phyloP scores from a whole-genome alignment of 1,140 invertebrate genomes.

The Cydia amplana region DNA sequence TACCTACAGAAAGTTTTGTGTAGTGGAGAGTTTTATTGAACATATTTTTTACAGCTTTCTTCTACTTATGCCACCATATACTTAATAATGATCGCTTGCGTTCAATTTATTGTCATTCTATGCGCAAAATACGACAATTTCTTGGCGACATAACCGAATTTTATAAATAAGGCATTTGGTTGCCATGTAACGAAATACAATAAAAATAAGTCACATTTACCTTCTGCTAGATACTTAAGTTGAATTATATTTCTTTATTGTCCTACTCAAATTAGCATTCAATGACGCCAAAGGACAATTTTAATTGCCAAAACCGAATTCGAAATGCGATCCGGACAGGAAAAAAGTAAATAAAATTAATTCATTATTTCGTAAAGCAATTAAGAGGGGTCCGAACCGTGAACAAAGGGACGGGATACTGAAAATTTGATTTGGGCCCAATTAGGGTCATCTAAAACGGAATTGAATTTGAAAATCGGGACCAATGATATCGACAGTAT shows the following conservation, averaged over 20 bases:
- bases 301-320: constrained; percentile 23
- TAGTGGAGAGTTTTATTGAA: too few relatives aligned
- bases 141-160: too few relatives aligned
- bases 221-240: background rate
- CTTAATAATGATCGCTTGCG: too few relatives aligned
- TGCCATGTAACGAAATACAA: too few relatives aligned
- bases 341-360: constrained; percentile 55
- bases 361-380: constrained; percentile 69
- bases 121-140: too few relatives aligned
- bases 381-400: constrained; percentile 55
- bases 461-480: constrained; percentile 45
- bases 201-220: too few relatives aligned
- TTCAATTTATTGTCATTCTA: too few relatives aligned
- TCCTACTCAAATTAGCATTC: background rate
- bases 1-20: too few relatives aligned
- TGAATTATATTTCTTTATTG: background rate
- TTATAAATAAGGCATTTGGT: too few relatives aligned
- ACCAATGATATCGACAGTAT: background rate
- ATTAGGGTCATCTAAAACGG: constrained; percentile 71
- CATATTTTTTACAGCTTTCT: too few relatives aligned
- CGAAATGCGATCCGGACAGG: constrained; percentile 27
- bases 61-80: too few relatives aligned
- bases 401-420: constrained; percentile 67
- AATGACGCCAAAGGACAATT: background rate
- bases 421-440: constrained; percentile 73